Base-by-base conservation (phyloP, 2,888 invertebrate species). In the Asteroscopus sphinx region DNA sequence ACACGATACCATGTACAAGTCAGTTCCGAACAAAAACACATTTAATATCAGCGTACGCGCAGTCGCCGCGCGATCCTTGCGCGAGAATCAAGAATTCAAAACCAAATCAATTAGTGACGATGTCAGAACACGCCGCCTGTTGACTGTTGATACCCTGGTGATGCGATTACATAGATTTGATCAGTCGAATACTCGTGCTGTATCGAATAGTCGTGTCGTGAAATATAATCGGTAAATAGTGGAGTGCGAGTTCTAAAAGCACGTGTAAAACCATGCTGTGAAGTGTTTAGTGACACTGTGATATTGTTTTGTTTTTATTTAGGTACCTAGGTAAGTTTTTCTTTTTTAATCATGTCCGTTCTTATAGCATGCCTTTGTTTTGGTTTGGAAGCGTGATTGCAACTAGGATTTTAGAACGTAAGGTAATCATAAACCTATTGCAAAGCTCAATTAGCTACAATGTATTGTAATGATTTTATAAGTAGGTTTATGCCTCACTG, bases 51-150 rank as follows among this genome's bases (percentile, higher is more conserved):
- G 45, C 54, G 67, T 28, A 2, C 46, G 33, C 56, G 62, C 68
- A 67, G 67, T 56, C 40, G 44, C 36, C 33, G 57, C 49, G 56
- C 33, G 58, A 52, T 45, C 63, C 63, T 73, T 70, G 73, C 63
- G 51, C 55, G 44, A 49, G 60, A 56, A 56, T 56, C 62, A 67
- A 69, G 66, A 66, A 6, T 6, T 6, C 4, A 6, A 21, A 21
- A n/a, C 55, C 61, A 67, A 63, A 39, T 26, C 49, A 44, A 61
- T 67, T 41, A 55, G 42, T 52, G 41, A 12, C 28, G 39, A 42
- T 49, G 45, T 37, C 28, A 42, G 46, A 46, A 35, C 37, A 30
- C 16, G 44, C 25, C 9, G 41, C 4, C 9, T 33, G 49, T 37
- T 32, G 13, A 15, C 7, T 16, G 17, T 17, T 64, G 45, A 45